Evolutionary conservation across 2,888 invertebrate genomes (phyloP), one percentile per base, ranked within the genome.

Genomic region (Melanchra persicariae): DNA sequence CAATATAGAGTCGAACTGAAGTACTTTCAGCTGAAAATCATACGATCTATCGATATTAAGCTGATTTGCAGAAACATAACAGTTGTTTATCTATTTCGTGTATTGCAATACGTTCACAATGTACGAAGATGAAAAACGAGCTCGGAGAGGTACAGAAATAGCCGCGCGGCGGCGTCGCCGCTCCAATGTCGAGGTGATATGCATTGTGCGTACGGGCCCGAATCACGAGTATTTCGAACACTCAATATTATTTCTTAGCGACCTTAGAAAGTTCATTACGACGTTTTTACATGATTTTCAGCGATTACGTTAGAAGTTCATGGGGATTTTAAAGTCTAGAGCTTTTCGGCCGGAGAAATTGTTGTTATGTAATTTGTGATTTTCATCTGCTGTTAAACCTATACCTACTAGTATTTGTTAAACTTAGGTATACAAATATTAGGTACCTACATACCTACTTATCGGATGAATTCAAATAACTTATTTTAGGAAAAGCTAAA

Each of bases 121-220:
- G 85, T 81, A 83, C 72, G 85, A 89, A 90, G 85, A 91, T 91
- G 91, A 92, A 89, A 91, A 92, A 91, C 89, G 92, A 89, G 89
- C 88, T 85, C 85, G 63, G 77, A 74, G 85, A 77, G 75, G 74
- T 81, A 87, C 93, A 84, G 86, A 93, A 93, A 93, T 93, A 93
- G 93, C 51, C 83, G 85, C 86, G 86, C 84, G 87, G 49, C 85
- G 82, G 72, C 78, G 82, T 61, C 87, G 74, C 78, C 70, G 55
- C 82, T 79, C 87, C 93, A 93, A 93, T 93, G 93, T 93, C 93
- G 93, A 93, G 93, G 93, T 93, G 91, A 93, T 92, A 85, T 87
- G 85, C 89, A 89, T 90, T 91, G 91, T 91, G 86, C 87, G 82
- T 78, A 76, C 66, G 49, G 59, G 67, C 66, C 51, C 71, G 49